Evolutionary conservation across 2,888 invertebrate genomes (phyloP).

Genomic region (Shargacucullia verbasci): DNA sequence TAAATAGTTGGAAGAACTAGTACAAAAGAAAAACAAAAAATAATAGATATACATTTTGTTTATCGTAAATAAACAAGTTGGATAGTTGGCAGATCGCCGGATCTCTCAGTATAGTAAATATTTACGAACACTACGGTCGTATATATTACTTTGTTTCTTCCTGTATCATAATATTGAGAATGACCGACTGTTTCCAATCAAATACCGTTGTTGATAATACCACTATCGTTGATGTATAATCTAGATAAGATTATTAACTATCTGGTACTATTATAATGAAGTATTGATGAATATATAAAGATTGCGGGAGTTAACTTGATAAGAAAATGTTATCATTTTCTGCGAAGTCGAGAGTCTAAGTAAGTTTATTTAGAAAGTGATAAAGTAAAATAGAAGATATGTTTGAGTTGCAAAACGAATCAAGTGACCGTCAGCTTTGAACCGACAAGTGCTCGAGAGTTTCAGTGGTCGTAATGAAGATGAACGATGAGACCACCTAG

Average conservation of each 20-base stretch:
- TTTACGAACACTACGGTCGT: conserved; percentile 39
- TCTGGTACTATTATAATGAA: conserved; percentile 20
- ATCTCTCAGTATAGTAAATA: conserved; percentile 47
- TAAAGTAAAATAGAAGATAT: conserved; percentile 2
- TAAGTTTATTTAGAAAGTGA: neutral
- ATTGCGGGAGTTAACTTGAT: conserved; percentile 12
- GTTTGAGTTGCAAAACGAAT: conserved; percentile 19
- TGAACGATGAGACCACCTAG: conserved; percentile 30
- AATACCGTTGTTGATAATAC: conserved; percentile 14
- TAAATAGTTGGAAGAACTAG: conserved; percentile 21
- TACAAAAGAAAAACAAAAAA: conserved; percentile 23
- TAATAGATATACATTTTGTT: conserved; percentile 21
- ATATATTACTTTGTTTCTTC: conserved; percentile 44
- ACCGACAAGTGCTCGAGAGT: conserved; percentile 1
- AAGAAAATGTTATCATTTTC: conserved; percentile 7
- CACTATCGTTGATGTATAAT: conserved; percentile 22
- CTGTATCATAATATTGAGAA: conserved; percentile 42
- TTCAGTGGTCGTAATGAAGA: conserved; percentile 33
- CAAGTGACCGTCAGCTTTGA: conserved; percentile 11
- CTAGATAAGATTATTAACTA: conserved; percentile 37
- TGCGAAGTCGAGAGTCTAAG: conserved; percentile 4
- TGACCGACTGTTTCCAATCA: conserved; percentile 19
- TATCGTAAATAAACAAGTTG: conserved; percentile 31
- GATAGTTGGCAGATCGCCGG: conserved; percentile 53
- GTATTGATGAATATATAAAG: conserved; percentile 20